Base-by-base conservation (phyloP, 2,888 invertebrate species). In the Aethes cnicana region DNA sequence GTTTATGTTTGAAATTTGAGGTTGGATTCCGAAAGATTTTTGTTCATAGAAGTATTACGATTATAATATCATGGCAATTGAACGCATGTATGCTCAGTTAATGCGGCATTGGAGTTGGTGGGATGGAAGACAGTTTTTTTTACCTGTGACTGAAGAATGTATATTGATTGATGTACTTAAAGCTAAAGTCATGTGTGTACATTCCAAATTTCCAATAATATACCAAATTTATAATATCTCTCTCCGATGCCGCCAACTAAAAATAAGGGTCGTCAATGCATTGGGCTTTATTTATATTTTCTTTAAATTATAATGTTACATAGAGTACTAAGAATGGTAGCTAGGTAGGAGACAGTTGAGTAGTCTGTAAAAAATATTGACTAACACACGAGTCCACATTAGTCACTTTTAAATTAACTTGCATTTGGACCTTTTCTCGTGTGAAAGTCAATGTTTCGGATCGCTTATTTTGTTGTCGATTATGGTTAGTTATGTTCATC, bases 401-500 rank as follows among this genome's bases (percentile, higher is more conserved):
- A n/a, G 8, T 26, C 12, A 11, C 7, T 18, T 16, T 16, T 3
- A 30, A 11, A 8, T 1, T 30, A 18, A 25, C 9, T 35, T 17
- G 5, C 9, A 21, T 16, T 39, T 23, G 17, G 14, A 25, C 9
- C 23, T 33, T 18, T 53, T 39, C 54, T 64, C 69, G 63, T 71
- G 68, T 66, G 58, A 66, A 53, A 58, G 68, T 54, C 57, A 56
- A 48, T 35, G 53, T 61, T 47, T 50, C 54, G 48, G 55, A 60
- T 67, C 58, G 73, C 73, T 78, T 42, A n/a, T 47, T 37, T 48
- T 47, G 35, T 53, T 52, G 46, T 52, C 30, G 26, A 52, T 26
- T 46, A 39, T 26, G 46, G 25, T 9, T 52, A 52, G 52, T n/a
- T n/a, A n/a, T n/a, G n/a, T 69, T 66, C 77, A 80, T 81, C 71